These are phyloP conservation scores for Nesoenas mayeri DNA, from an alignment of 2,113 vertebrate genomes.

Conservation along the genomic window DNA sequence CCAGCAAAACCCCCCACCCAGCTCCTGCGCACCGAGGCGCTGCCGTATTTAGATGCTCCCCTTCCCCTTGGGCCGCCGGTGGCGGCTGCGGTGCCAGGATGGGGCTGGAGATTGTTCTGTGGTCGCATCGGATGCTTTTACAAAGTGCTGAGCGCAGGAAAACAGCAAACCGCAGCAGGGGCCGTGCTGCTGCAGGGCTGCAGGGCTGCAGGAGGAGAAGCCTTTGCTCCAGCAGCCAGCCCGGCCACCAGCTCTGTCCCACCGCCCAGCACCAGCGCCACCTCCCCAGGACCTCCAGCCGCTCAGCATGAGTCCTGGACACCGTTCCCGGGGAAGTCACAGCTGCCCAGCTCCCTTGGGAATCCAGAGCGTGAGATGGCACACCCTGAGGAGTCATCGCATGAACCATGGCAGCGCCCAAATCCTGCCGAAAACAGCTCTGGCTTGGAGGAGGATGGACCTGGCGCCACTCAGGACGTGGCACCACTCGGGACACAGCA, in stretches of 20 bases:
- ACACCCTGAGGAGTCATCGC: no score
- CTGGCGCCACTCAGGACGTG: rapidly evolving
- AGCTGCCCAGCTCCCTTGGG: not conserved
- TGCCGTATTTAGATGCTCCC: not conserved
- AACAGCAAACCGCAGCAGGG: slow-evolving; percentile 31
- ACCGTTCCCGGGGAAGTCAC: not conserved
- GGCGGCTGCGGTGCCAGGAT: not conserved
- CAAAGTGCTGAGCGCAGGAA: slow-evolving; percentile 43
- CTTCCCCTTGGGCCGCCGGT: not conserved
- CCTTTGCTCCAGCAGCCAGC: not conserved
- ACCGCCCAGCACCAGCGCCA: rapidly evolving
- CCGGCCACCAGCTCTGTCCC: not conserved
- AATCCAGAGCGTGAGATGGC: rapidly evolving
- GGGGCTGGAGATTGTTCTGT: slow-evolving; percentile 49
- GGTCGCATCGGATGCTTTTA: slow-evolving; percentile 34
- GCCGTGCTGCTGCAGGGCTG: not conserved
- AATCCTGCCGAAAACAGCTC: not conserved
- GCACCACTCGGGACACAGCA: not conserved
- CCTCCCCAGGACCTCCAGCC: not conserved
- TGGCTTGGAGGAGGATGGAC: not conserved
- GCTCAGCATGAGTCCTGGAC: not conserved
- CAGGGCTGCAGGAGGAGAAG: not conserved
- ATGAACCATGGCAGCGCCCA: not conserved
- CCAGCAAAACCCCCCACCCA: not conserved
- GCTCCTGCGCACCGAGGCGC: not conserved